A percentile compares a stretch with the other conserved stretches of the same genome.
These are phyloP conservation scores for Flabesymbios commensalis DNA, from an alignment of 2,888 invertebrate genomes.

Conservation along the genomic window DNA sequence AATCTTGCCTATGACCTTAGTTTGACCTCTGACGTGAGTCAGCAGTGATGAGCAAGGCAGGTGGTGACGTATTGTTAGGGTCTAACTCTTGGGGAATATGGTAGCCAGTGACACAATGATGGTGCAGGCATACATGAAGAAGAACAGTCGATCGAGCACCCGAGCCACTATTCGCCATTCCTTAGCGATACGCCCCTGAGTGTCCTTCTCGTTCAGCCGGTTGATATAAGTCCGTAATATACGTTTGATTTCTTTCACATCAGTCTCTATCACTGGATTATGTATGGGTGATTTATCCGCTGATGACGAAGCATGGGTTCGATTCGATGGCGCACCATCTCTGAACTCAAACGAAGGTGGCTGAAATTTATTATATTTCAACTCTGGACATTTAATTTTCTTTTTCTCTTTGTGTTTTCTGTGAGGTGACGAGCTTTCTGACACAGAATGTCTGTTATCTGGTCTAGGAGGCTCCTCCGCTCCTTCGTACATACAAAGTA, in stretches of 20 bases:
- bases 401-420: slow-evolving; percentile 27
- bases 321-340: slow-evolving; percentile 26
- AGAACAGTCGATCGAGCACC: slow-evolving; percentile 37
- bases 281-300: slow-evolving; percentile 24
- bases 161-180: slow-evolving; percentile 39
- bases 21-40: no score
- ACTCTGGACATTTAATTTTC: slow-evolving; percentile 27
- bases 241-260: slow-evolving; percentile 52
- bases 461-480: slow-evolving; percentile 9
- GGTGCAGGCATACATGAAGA: slow-evolving; percentile 34
- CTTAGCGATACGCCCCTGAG: slow-evolving; percentile 29
- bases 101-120: slow-evolving; percentile 36
- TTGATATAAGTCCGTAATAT: slow-evolving; percentile 45
- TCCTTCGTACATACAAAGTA: slow-evolving; percentile 50
- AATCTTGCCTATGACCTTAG: no score
- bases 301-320: neutral
- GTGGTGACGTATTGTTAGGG: no score
- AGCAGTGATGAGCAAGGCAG: no score
- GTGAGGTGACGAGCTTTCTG: slow-evolving; percentile 2
- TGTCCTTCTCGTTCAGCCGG: slow-evolving; percentile 37
- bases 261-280: slow-evolving; percentile 43
- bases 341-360: slow-evolving; percentile 30
- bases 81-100: slow-evolving; percentile 37
- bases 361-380: slow-evolving; percentile 36
- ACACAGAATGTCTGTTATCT: neutral